phyloP scores from a whole-genome alignment of 2,113 vertebrate genomes.

The Hepsetus odoe region DNA sequence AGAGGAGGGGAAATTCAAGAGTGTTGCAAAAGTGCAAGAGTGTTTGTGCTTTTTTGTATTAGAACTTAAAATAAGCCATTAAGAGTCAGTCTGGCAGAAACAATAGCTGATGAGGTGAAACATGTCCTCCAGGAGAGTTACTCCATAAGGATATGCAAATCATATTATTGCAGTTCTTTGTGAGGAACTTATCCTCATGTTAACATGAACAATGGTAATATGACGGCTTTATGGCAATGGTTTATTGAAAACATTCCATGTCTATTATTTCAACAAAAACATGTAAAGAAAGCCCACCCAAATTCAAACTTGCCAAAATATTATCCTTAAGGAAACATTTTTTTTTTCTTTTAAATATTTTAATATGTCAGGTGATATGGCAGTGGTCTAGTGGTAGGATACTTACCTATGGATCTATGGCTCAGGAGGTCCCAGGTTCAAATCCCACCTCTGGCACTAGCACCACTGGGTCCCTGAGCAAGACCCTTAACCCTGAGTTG shows the following conservation, averaged over 20 bases:
- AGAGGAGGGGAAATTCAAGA: conserved; percentile 53
- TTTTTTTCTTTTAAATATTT: too few species aligned
- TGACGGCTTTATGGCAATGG: not conserved
- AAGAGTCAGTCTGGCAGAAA: not conserved
- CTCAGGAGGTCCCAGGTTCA: too few species aligned
- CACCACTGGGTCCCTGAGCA: too few species aligned
- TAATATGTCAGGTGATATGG: too few species aligned
- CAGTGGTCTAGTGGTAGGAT: too few species aligned
- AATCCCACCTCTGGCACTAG: too few species aligned
- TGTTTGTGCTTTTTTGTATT: not conserved
- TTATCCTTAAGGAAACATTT: not conserved
- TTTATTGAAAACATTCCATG: not conserved
- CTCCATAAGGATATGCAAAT: not conserved
- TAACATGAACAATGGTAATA: not conserved
- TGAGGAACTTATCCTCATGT: not conserved
- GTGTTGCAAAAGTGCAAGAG: conserved; percentile 46
- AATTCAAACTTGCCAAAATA: not conserved
- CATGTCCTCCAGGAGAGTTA: not conserved
- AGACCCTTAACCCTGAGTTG: too few species aligned
- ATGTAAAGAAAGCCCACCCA: not conserved
- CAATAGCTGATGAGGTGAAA: not conserved
- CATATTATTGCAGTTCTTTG: not conserved
- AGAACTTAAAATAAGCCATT: not conserved
- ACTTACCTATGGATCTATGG: too few species aligned
- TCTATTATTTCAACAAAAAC: not conserved